Conservation (phyloP, 2,113 vertebrate species). For the human (Homo sapiens) region DNA sequence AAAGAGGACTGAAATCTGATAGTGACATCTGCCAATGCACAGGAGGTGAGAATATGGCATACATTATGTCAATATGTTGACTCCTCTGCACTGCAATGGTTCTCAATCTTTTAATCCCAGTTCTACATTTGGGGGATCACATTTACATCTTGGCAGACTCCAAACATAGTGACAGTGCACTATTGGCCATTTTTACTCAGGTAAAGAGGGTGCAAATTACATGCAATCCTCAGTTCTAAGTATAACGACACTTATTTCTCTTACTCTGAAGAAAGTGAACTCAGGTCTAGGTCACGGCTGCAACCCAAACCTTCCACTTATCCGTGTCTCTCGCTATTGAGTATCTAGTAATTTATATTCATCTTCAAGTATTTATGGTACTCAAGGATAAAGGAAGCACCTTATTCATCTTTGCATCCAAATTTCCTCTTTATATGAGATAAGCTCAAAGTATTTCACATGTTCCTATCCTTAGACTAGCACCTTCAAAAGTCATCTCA, state of each 20-base stretch:
- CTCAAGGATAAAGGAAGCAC: not conserved
- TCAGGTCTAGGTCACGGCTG: not conserved
- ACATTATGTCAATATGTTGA: not conserved
- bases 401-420: not conserved
- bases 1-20: not conserved
- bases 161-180: not conserved
- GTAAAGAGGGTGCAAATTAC: not conserved
- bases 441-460: not conserved
- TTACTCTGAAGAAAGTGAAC: not conserved
- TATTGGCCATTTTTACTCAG: not conserved
- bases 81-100: not conserved
- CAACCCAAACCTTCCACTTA: not conserved
- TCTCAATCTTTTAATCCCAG: not conserved
- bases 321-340: not conserved
- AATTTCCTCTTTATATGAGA: not conserved
- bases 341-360: not conserved
- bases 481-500: not conserved
- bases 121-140: not conserved
- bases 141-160: not conserved
- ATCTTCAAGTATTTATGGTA: not conserved
- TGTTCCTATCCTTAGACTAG: not conserved
- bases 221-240: not conserved
- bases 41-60: not conserved
- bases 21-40: not conserved
- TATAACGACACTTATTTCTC: not conserved